Percentiles rank a stretch among this genome's conserved stretches.
phyloP scores from a whole-genome alignment of 35 echinoderm and acorn worm genomes.

The Holothuria glaberrima region DNA sequence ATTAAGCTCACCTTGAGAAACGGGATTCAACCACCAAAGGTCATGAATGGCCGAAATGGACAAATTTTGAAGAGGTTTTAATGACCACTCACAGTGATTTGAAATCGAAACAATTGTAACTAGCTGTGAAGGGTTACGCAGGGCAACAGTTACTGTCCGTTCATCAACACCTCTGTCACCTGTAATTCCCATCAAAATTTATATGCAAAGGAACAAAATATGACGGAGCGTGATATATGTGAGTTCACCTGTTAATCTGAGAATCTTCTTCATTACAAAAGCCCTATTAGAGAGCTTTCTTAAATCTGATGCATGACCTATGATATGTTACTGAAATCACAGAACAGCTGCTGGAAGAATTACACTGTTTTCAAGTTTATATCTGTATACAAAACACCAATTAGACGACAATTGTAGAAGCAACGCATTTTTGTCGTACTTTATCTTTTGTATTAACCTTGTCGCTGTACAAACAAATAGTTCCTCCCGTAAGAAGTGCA shows the following conservation, averaged over 20 bases:
- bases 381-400: too few species aligned
- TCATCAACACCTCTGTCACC: constrained; percentile 15
- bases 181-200: constrained; percentile 15
- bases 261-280: neutral
- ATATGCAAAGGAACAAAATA: neutral
- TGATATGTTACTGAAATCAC: too few species aligned
- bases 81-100: constrained; percentile 49
- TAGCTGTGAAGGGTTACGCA: neutral
- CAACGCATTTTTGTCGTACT: too few species aligned
- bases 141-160: constrained; percentile 19
- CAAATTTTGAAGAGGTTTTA: constrained; percentile 52
- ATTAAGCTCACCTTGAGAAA: constrained; percentile 18
- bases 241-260: constrained; percentile 24
- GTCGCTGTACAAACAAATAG: too few species aligned
- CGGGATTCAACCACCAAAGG: neutral
- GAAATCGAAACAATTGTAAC: constrained; percentile 60
- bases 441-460: too few species aligned
- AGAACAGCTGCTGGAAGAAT: too few species aligned
- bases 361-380: too few species aligned
- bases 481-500: too few species aligned
- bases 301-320: too few species aligned
- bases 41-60: constrained; percentile 51
- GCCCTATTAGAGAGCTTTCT: too few species aligned
- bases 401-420: too few species aligned
- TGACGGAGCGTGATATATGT: neutral